Evolutionary conservation across 2,797 vertebrate genomes (phyloP).

Genomic region (Gallinago solitaria): DNA sequence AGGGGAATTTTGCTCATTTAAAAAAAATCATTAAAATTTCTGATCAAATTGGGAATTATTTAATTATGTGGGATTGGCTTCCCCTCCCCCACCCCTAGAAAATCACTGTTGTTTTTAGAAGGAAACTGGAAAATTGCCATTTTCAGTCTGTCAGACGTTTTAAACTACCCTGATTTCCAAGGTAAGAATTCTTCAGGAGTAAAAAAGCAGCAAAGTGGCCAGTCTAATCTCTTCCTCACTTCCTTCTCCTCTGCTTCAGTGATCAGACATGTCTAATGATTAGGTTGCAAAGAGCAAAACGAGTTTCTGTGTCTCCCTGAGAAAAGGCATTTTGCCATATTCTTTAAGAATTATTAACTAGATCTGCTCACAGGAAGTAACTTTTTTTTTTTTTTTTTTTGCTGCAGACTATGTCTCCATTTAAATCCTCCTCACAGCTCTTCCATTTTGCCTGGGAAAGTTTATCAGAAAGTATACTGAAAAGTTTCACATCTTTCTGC

Average conservation of each 20-base stretch:
- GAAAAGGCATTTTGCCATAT: conserved; percentile 20
- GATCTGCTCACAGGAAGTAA: neutral
- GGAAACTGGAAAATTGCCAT: neutral
- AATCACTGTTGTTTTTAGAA: neutral
- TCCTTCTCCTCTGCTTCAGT: conserved; percentile 57
- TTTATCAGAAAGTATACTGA: conserved; percentile 7
- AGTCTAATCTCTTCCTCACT: conserved; percentile 48
- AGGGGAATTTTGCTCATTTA: neutral
- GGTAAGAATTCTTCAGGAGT: neutral
- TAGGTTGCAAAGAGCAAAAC: neutral
- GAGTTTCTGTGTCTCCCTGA: conserved; percentile 1
- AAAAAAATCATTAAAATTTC: neutral
- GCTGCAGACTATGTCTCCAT: neutral
- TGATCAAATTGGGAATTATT: neutral
- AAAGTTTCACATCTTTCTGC: conserved; percentile 10
- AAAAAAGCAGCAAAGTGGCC: conserved; percentile 6
- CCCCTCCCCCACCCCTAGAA: neutral
- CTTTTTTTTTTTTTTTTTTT: neutral
- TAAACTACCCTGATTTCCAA: conserved; percentile 6
- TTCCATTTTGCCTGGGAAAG: conserved; percentile 25
- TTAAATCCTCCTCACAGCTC: conserved; percentile 23
- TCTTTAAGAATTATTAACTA: neutral
- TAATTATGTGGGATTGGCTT: neutral
- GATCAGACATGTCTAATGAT: neutral
- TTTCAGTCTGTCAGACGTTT: neutral